Percentiles rank a stretch among this genome's conserved stretches.
These are phyloP conservation scores for Penaeus japonicus DNA, from an alignment of 1,140 invertebrate species.

Conservation along the genomic window DNA sequence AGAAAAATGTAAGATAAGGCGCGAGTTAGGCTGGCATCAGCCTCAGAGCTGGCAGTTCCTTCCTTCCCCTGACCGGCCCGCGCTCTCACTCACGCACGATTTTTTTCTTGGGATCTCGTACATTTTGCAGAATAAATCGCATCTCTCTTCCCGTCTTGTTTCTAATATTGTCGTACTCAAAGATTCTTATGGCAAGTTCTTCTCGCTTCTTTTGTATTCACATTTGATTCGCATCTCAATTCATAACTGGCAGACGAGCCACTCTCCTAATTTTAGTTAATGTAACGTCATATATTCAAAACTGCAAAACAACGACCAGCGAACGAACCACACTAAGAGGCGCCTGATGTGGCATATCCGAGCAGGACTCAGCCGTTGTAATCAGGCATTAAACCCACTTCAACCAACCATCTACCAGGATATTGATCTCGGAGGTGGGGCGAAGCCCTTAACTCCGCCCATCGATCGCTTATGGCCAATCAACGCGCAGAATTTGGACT, in stretches of 20 bases:
- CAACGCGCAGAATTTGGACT: neutral
- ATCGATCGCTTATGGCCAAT: neutral
- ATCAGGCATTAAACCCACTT: constrained; percentile 57
- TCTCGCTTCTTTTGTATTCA: too few relatives aligned
- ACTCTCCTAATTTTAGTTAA: neutral
- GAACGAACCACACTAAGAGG: constrained; percentile 20
- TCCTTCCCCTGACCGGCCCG: constrained; percentile 35
- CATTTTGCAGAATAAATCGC: neutral
- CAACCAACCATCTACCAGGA: constrained; percentile 55
- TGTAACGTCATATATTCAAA: neutral
- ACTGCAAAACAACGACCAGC: neutral
- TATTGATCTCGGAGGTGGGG: constrained; percentile 50
- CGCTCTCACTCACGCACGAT: neutral
- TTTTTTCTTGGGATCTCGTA: neutral
- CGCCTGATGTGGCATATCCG: constrained; percentile 33
- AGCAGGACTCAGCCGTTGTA: constrained; percentile 50
- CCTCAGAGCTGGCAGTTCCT: constrained; percentile 27
- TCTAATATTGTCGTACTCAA: too few relatives aligned
- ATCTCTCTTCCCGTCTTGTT: too few relatives aligned
- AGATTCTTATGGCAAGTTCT: too few relatives aligned
- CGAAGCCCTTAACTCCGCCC: neutral
- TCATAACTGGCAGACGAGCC: neutral
- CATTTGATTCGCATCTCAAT: too few relatives aligned
- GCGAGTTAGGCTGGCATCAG: constrained; percentile 26
- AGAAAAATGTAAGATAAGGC: constrained; percentile 41